Percentiles rank a stretch among this genome's conserved stretches.
Evolutionary conservation across 1,140 invertebrate species (phyloP).

Genomic region (Aculops lycopersici): DNA sequence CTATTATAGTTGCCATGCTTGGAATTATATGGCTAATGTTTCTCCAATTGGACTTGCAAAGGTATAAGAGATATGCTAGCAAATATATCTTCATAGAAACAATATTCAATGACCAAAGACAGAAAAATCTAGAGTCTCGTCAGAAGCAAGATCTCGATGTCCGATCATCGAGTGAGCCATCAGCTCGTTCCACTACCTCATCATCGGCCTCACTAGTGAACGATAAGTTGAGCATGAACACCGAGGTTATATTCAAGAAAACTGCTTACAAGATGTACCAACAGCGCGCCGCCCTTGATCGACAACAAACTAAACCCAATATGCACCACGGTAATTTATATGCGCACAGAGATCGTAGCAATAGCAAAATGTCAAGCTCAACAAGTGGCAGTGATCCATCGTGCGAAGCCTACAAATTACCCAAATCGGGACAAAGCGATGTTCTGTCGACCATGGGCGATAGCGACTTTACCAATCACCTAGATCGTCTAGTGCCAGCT

Average conservation of each 20-base stretch:
- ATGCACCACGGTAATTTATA: background rate
- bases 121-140: conserved; percentile 6
- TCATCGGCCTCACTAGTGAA: background rate
- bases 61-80: conserved; percentile 10
- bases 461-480: background rate
- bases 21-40: conserved; percentile 10
- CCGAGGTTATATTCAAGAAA: conserved; percentile 9
- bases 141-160: conserved; percentile 1
- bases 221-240: conserved; percentile 8
- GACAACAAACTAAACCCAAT: background rate
- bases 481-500: conserved; percentile 4
- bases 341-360: background rate
- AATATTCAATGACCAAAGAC: no score
- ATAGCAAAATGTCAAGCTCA: background rate
- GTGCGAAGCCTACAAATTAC: background rate
- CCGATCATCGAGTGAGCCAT: conserved; percentile 17
- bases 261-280: conserved; percentile 1
- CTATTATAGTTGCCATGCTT: conserved; percentile 4
- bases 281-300: background rate
- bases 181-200: background rate
- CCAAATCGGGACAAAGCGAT: background rate
- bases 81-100: conserved; percentile 3
- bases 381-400: background rate
- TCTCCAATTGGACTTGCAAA: conserved; percentile 10
- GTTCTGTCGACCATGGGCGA: background rate